phyloP scores from a whole-genome alignment of 1,140 invertebrate species.

The Delia radicum region DNA sequence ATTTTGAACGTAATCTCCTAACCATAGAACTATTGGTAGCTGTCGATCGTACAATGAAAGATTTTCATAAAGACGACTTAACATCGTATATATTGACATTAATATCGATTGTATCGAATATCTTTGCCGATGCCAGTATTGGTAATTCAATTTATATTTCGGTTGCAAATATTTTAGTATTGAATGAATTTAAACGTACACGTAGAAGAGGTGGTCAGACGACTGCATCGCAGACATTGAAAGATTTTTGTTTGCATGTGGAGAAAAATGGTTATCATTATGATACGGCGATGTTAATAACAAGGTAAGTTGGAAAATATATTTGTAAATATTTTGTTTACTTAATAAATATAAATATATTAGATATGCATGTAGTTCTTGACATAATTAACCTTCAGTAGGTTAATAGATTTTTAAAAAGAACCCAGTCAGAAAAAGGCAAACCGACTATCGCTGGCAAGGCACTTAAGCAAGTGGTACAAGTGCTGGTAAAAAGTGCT shows the following conservation, averaged over 20 bases:
- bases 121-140: constrained; percentile 79
- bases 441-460: too few species aligned
- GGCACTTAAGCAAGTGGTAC: too few species aligned
- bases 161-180: constrained; percentile 68
- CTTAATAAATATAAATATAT: too few species aligned
- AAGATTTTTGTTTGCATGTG: constrained; percentile 74
- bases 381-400: background rate
- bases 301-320: constrained; percentile 64
- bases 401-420: background rate
- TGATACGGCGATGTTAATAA: constrained; percentile 74
- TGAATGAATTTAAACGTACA: constrained; percentile 58
- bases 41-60: constrained; percentile 75
- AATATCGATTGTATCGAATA: constrained; percentile 76
- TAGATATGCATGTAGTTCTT: too few species aligned
- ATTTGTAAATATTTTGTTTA: too few species aligned
- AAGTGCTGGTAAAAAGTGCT: too few species aligned
- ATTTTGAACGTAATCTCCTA: constrained; percentile 60
- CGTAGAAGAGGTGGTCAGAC: constrained; percentile 38
- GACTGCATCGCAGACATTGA: constrained; percentile 64
- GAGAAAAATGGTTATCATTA: constrained; percentile 62
- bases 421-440: too few species aligned
- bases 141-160: constrained; percentile 79
- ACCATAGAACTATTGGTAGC: constrained; percentile 80
- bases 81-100: constrained; percentile 74
- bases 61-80: constrained; percentile 65